Base-by-base conservation (phyloP, 2,797 vertebrate species). In the Siniperca obscura region DNA sequence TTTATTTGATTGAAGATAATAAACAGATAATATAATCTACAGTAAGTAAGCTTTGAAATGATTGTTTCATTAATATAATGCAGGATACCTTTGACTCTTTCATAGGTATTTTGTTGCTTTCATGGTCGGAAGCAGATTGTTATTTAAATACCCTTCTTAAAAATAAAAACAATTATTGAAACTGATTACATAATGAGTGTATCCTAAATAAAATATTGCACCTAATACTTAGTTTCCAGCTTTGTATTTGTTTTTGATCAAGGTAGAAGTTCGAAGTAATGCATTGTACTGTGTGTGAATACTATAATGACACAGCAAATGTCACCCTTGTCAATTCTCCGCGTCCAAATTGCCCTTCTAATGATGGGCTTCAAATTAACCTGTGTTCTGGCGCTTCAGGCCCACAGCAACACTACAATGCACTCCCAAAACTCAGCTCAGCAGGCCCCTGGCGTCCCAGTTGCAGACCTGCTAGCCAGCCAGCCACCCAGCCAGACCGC, bases 321-420 rank as follows among this genome's bases (percentile, higher is more conserved):
- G 80, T 77, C 44, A 72, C 78, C 76, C 82, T 69, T 79, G 79
- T 86, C 78, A 67, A 82, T 84, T 83, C 87, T 77, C 78, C 34
- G 65, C 48, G 30, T 83, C 77, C 74, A 83, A 89, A 90, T 86
- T 88, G 74, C 86, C 67, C 72, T 62, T 76, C 70, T 89, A 86
- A 90, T 83, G 87, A 86, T 42, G 40, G 84, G 67, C 76, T 75
- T 89, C 74, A 89, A 90, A 94, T 94, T 79, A 94, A 89, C 88
- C 89, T 84, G 86, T 62, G 77, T 75, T 83, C 52, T 50, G 70
- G 75, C 44, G 38, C 86, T 76, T n/a, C 72, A 64, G 82, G 66
- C 83, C 59, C 88, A 68, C 74, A 76, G 70, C 75, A 67, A 75
- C 82, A 84, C 68, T 46, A 84, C 73, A 88, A 89, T 82, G 68